phyloP scores from a whole-genome alignment of 1,140 invertebrate genomes.

The Danaus melanippus region DNA sequence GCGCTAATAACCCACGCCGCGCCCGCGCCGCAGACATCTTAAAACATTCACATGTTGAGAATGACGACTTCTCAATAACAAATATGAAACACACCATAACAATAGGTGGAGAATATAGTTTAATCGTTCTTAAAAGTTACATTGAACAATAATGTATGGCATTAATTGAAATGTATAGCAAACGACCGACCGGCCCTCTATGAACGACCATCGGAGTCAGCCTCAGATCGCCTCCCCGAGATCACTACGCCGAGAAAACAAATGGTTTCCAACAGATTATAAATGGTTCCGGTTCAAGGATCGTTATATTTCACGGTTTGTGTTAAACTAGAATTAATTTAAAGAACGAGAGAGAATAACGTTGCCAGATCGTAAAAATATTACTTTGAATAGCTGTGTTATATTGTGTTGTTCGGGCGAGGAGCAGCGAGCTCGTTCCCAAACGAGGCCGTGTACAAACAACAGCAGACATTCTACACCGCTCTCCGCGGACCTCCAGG shows the following conservation, averaged over 20 bases:
- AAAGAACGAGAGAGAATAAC: too few relatives aligned
- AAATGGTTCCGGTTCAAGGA: constrained; percentile 1
- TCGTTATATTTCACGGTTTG: too few relatives aligned
- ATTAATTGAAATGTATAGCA: constrained; percentile 37
- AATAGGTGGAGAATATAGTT: too few relatives aligned
- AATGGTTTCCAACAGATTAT: constrained; percentile 7
- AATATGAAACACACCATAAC: too few relatives aligned
- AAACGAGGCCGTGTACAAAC: constrained; percentile 21
- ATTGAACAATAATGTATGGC: constrained; percentile 41
- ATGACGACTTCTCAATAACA: too few relatives aligned
- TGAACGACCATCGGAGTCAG: not conserved
- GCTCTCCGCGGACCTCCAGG: constrained; percentile 18
- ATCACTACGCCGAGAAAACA: constrained; percentile 5
- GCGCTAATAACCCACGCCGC: constrained; percentile 22
- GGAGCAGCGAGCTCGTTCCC: constrained; percentile 22
- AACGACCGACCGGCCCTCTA: not conserved
- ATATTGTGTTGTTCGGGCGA: constrained; percentile 21
- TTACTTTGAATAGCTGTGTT: not conserved
- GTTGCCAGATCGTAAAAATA: too few relatives aligned
- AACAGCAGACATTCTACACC: constrained; percentile 19
- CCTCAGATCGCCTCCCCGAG: not conserved
- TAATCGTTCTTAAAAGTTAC: too few relatives aligned
- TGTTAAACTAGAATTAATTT: too few relatives aligned
- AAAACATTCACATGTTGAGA: too few relatives aligned
- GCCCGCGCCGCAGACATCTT: constrained; percentile 1